Base-by-base conservation (phyloP, 2,888 invertebrate genomes). In the Nomada ferruginata region DNA sequence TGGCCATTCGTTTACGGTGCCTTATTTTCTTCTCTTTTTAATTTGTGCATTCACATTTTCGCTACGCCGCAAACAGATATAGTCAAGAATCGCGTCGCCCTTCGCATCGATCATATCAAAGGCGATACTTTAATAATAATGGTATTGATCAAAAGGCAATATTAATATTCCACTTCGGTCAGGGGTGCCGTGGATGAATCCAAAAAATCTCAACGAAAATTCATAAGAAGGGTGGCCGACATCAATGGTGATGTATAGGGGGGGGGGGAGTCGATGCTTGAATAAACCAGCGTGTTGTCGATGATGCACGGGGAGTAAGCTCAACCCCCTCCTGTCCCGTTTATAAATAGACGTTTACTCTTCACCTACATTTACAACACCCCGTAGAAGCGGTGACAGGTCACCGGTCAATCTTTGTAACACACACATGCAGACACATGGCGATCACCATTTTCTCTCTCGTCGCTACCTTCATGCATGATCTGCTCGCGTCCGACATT, bases 341-440 rank as follows among this genome's bases (percentile, higher is more conserved):
- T 91, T 93, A 93, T 93, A 91, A 93, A 93, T 93, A 93, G 92
- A 90, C 88, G 86, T 90, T 92, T 92, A 92, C 92, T 92, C 92
- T 93, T 93, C 91, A 92, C 91, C 91, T 91, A 92, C 91, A 92
- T 91, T 93, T 91, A 91, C 90, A 94, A 92, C 84, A 93, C 93
- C 88, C 93, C 93, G 89, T 93, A 93, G 86, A 94, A 93, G 87
- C 94, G 81, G 94, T 94, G 89, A 94, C 92, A 89, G 94, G 95
- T 94, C 94, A 94, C 94, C 94, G 92, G 88, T 93, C 92, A 92
- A 92, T 92, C 90, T 90, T 85, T 88, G 88, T 89, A 89, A 90
- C 82, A 85, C 82, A 87, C 77, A 83, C 72, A 84, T 68, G 65
- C 63, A 65, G 60, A 73, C 52, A 69, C 61, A 47, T 23, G 66